Percentiles rank a stretch among this genome's conserved stretches.
Evolutionary conservation across 1,140 invertebrate genomes (phyloP).

Genomic region (Eumaeus atala): DNA sequence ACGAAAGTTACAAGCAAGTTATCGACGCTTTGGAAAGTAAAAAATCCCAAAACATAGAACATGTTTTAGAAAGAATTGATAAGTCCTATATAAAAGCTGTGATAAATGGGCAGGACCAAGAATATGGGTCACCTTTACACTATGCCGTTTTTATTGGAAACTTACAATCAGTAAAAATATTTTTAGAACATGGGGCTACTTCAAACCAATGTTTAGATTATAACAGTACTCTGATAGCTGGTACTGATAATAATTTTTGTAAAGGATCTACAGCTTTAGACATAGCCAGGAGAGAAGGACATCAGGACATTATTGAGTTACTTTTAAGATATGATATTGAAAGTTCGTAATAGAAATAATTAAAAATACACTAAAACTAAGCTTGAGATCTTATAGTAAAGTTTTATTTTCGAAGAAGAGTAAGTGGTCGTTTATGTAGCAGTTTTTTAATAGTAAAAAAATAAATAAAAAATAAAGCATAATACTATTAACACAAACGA

Average conservation of each 20-base stretch:
- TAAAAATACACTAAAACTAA: too few species aligned
- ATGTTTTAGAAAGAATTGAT: conserved; percentile 6
- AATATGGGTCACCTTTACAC: conserved; percentile 10
- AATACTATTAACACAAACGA: too few species aligned
- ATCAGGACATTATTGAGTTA: too few species aligned
- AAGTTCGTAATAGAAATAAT: too few species aligned
- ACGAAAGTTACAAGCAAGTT: conserved; percentile 1
- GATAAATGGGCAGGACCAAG: conserved; percentile 3
- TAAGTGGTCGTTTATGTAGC: too few species aligned
- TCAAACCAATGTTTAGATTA: conserved; percentile 5
- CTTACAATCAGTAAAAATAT: not conserved
- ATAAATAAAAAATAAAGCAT: too few species aligned
- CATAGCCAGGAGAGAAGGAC: too few species aligned
- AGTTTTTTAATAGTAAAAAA: too few species aligned
- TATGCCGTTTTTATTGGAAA: conserved; percentile 7
- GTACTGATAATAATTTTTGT: not conserved
- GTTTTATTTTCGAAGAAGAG: too few species aligned
- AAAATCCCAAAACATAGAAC: not conserved
- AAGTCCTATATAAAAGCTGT: conserved; percentile 5
- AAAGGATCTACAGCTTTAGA: not conserved
- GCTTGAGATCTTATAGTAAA: too few species aligned
- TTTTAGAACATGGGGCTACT: not conserved
- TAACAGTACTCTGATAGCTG: not conserved
- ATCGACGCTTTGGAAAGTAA: not conserved
- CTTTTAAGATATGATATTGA: too few species aligned